Percentiles rank a stretch among this genome's conserved stretches.
Conservation (phyloP, 2,797 vertebrate genomes). For the Netta rufina region DNA sequence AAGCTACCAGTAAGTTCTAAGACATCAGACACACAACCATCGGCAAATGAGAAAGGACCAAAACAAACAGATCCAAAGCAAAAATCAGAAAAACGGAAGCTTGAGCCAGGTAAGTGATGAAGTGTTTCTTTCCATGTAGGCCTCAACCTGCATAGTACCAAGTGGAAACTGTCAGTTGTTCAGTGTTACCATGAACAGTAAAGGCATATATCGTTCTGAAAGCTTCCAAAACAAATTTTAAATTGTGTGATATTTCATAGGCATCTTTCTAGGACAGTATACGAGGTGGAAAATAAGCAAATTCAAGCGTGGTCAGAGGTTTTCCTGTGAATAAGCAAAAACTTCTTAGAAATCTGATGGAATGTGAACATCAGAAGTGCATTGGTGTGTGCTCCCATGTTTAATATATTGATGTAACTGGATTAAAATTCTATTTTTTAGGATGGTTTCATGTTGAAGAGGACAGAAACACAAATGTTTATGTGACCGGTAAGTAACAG, state of each 20-base stretch:
- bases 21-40: slow-evolving; percentile 57
- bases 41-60: slow-evolving; percentile 44
- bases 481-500: slow-evolving; percentile 88
- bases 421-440: slow-evolving; percentile 62
- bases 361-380: not conserved
- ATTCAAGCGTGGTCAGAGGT: not conserved
- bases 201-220: not conserved
- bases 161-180: not conserved
- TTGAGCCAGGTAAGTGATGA: slow-evolving; percentile 83
- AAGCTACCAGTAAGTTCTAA: slow-evolving; percentile 30
- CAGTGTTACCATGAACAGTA: not conserved
- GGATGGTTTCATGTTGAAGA: slow-evolving; percentile 97
- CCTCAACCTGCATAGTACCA: not conserved
- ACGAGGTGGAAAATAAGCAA: not conserved
- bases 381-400: not conserved
- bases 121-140: not conserved
- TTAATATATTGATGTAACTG: slow-evolving; percentile 8
- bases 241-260: not conserved
- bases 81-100: slow-evolving; percentile 92
- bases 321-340: not conserved
- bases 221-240: not conserved
- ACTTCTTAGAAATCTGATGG: not conserved
- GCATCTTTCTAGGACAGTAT: not conserved
- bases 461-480: slow-evolving; percentile 94
- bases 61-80: slow-evolving; percentile 74